A percentile compares a stretch with the other conserved stretches of the same genome.
These are phyloP conservation scores for Cheilinus undulatus DNA, from an alignment of 2,113 vertebrate genomes.

Conservation along the genomic window DNA sequence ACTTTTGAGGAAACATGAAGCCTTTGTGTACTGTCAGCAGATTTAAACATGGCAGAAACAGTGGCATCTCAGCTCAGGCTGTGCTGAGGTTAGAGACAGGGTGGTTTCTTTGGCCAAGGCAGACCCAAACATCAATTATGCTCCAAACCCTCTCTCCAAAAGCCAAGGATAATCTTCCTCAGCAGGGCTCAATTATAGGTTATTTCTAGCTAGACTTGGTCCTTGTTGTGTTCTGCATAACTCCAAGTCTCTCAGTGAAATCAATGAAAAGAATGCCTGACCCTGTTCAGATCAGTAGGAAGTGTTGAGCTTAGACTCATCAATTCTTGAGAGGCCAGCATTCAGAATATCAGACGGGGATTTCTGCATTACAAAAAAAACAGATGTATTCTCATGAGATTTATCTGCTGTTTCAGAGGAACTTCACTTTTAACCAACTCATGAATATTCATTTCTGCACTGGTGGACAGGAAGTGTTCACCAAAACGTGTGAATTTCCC, in stretches of 20 bases:
- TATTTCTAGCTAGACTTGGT: constrained; percentile 75
- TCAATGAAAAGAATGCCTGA: constrained; percentile 48
- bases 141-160: constrained; percentile 70
- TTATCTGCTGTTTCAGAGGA: not conserved
- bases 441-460: constrained; percentile 16
- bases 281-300: not conserved
- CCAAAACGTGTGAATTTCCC: not conserved
- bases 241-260: constrained; percentile 43
- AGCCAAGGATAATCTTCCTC: constrained; percentile 78
- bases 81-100: constrained; percentile 62
- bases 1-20: not conserved
- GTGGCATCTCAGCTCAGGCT: constrained; percentile 21
- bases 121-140: constrained; percentile 80
- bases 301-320: constrained; percentile 1
- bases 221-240: constrained; percentile 54
- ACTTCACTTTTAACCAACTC: not conserved
- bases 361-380: not conserved
- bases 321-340: too few species aligned
- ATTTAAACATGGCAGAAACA: constrained; percentile 37
- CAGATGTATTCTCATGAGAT: not conserved
- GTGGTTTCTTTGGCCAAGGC: constrained; percentile 76
- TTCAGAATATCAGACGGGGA: not conserved
- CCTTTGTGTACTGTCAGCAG: not conserved
- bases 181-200: constrained; percentile 80
- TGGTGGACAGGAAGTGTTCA: constrained; percentile 6